phyloP scores from a whole-genome alignment of 2,113 vertebrate species.

The Numida meleagris region DNA sequence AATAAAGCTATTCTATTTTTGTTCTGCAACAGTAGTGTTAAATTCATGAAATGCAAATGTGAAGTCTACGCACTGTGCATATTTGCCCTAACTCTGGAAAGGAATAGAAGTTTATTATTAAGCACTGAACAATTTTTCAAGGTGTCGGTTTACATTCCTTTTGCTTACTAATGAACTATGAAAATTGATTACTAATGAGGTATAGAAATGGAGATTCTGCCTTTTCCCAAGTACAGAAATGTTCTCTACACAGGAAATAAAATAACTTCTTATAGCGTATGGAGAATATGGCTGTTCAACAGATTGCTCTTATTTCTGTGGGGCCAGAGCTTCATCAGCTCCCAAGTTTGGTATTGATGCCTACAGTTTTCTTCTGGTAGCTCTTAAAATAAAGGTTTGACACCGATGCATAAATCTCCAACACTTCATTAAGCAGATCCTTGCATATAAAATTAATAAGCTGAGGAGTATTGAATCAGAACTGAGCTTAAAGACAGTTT shows the following conservation, averaged over 20 bases:
- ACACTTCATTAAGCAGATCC: background rate
- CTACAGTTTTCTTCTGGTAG: background rate
- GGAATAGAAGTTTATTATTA: conserved; percentile 35
- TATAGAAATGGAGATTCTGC: conserved; percentile 49
- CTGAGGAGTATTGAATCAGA: background rate
- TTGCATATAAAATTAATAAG: background rate
- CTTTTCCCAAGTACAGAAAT: conserved; percentile 1
- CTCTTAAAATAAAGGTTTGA: background rate
- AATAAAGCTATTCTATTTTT: conserved; percentile 25
- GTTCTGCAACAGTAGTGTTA: conserved; percentile 38
- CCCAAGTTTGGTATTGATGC: background rate
- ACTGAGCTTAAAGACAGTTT: background rate
- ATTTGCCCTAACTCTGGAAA: conserved; percentile 40
- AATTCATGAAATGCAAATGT: conserved; percentile 49
- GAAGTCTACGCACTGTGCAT: background rate
- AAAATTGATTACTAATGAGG: conserved; percentile 66
- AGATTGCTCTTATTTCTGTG: background rate
- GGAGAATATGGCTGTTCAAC: background rate
- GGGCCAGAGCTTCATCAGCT: background rate
- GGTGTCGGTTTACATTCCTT: conserved; percentile 31
- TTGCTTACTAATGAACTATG: conserved; percentile 63
- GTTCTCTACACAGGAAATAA: background rate
- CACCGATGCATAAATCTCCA: background rate
- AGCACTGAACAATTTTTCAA: conserved; percentile 47
- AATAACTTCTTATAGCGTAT: background rate